phyloP scores from a whole-genome alignment of 2,113 vertebrate genomes.

The Etheostoma cragini region DNA sequence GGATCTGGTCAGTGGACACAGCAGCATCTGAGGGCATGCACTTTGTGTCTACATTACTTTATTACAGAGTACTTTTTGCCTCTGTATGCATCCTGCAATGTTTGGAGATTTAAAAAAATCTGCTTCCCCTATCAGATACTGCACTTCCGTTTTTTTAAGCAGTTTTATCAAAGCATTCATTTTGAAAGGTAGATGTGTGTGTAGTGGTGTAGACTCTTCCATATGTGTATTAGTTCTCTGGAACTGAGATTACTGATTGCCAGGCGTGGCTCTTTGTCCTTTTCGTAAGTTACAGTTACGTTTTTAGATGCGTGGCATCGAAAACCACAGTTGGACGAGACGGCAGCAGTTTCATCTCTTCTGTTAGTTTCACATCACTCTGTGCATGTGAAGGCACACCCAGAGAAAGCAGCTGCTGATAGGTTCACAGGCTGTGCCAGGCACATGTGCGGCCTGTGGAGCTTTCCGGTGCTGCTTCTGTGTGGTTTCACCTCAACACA shows the following conservation, averaged over 20 bases:
- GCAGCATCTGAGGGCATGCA: neutral
- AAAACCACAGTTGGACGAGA: neutral
- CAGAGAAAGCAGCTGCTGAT: neutral
- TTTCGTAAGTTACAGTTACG: neutral
- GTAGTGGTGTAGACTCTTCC: neutral
- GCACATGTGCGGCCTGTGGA: too few relatives aligned
- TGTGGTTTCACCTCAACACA: neutral
- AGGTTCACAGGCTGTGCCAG: neutral
- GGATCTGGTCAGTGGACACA: neutral
- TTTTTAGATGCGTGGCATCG: neutral
- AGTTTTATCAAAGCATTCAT: neutral
- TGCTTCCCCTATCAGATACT: slow-evolving; percentile 40
- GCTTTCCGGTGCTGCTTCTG: neutral
- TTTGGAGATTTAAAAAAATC: neutral
- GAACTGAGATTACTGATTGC: neutral
- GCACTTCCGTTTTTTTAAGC: slow-evolving; percentile 55
- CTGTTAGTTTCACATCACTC: neutral
- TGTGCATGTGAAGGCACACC: neutral
- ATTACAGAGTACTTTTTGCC: neutral
- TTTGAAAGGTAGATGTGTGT: neutral
- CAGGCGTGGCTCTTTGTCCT: neutral
- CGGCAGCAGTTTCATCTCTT: neutral
- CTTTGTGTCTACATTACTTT: neutral
- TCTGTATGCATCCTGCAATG: neutral
- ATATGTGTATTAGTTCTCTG: neutral